A percentile compares a stretch with the other conserved stretches of the same genome.
phyloP scores from a whole-genome alignment of 2,888 invertebrate genomes.

The Melanotus villosus region DNA sequence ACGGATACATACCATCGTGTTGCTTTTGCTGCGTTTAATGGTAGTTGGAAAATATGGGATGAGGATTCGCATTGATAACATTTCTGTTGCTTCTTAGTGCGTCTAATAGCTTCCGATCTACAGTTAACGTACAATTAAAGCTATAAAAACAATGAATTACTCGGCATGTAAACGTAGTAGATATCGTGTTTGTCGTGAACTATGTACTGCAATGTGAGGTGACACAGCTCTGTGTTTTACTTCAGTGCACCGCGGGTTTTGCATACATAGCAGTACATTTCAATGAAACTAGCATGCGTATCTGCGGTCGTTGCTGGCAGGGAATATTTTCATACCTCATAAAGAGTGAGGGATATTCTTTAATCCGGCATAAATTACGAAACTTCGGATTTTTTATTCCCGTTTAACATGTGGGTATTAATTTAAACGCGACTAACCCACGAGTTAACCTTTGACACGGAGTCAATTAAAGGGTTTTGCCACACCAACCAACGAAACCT shows the following conservation, averaged over 20 bases:
- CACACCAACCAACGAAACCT: neutral
- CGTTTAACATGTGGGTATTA: conserved; percentile 31
- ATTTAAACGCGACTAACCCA: conserved; percentile 39
- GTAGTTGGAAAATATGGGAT: neutral
- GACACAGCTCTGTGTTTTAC: conserved; percentile 26
- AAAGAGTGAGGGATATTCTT: conserved; percentile 2
- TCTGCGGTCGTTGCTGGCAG: conserved; percentile 5
- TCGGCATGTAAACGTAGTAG: conserved; percentile 18
- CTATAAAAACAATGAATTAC: conserved; percentile 33
- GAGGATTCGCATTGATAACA: neutral
- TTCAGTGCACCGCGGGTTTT: conserved; percentile 11
- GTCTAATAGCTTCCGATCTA: conserved; percentile 14
- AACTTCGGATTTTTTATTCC: neutral
- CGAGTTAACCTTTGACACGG: conserved; percentile 46
- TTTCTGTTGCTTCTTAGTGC: conserved; percentile 3
- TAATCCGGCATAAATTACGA: neutral
- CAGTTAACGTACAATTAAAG: conserved; percentile 22
- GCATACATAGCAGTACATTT: conserved; percentile 20
- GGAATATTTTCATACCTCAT: conserved; percentile 16
- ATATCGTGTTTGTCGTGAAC: conserved; percentile 23
- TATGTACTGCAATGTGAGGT: conserved; percentile 26
- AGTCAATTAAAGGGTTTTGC: neutral
- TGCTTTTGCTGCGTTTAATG: too few species aligned
- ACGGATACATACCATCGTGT: too few species aligned
- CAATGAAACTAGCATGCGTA: conserved; percentile 20